Evolutionary conservation across 2,888 invertebrate species (phyloP).

Genomic region (Drosophila emarginata): DNA sequence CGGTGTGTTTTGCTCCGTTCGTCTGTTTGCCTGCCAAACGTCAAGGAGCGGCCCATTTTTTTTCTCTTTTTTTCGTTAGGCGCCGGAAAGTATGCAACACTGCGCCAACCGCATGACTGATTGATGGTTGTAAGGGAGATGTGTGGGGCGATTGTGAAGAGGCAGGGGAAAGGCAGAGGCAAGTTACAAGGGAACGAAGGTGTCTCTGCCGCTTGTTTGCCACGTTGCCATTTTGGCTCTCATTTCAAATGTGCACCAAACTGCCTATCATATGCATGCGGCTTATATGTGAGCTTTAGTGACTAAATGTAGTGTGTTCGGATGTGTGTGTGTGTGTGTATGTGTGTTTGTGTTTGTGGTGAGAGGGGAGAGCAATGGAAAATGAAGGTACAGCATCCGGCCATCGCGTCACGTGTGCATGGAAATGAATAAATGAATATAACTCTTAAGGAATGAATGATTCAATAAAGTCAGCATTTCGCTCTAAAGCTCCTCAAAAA

Average conservation of each 20-base stretch:
- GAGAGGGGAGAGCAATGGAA: neutral
- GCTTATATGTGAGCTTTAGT: too few relatives aligned
- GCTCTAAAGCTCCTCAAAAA: neutral
- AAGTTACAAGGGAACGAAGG: neutral
- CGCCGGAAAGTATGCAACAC: constrained; percentile 65
- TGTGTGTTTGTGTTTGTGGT: neutral
- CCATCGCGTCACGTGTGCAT: constrained; percentile 10
- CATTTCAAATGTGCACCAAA: constrained; percentile 37
- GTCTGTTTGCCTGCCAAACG: constrained; percentile 46
- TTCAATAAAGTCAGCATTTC: constrained; percentile 1
- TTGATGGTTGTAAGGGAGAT: constrained; percentile 22
- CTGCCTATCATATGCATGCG: neutral
- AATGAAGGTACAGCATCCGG: constrained; percentile 7
- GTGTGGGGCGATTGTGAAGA: constrained; percentile 1
- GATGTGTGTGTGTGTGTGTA: neutral
- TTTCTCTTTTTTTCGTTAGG: constrained; percentile 19
- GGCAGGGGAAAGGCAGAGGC: neutral
- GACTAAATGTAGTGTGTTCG: neutral
- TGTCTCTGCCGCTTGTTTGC: constrained; percentile 31
- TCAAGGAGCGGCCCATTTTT: constrained; percentile 47
- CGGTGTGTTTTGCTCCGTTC: neutral
- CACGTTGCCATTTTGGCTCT: constrained; percentile 41
- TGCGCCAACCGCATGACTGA: constrained; percentile 51
- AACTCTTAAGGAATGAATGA: constrained; percentile 5
- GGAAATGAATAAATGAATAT: constrained; percentile 11